phyloP scores from a whole-genome alignment of 2,888 invertebrate genomes.

The Branchellion lobata region DNA sequence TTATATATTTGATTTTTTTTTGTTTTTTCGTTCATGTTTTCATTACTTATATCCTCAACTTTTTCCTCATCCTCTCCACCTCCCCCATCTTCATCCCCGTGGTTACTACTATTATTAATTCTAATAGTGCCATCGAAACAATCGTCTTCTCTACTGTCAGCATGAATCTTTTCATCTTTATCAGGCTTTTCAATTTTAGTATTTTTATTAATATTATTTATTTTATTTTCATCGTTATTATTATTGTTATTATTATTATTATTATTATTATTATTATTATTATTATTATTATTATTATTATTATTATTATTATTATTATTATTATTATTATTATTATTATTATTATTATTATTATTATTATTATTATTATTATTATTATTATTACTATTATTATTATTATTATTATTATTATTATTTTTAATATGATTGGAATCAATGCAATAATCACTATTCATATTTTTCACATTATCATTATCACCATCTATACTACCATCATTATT shows the following conservation, averaged over 20 bases:
- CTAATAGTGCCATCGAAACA: no score
- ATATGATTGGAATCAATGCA: neutral
- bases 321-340: neutral
- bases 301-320: neutral
- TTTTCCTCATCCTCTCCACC: neutral
- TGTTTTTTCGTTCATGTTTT: neutral
- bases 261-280: slow-evolving; percentile 1
- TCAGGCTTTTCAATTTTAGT: no score
- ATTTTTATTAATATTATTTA: no score
- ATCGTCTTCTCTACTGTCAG: no score
- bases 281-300: neutral
- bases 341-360: neutral
- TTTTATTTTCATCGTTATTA: no score
- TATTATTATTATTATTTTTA: no score
- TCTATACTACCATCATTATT: neutral
- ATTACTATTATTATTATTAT: no score
- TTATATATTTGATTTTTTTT: neutral
- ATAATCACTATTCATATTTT: neutral
- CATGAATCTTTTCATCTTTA: no score
- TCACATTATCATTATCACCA: neutral
- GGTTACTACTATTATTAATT: no score
- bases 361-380: no score
- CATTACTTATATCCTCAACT: neutral
- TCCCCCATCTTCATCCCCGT: neutral
- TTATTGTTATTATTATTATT: no score